These are phyloP conservation scores for Phalanger gymnotis DNA, from an alignment of 2,797 vertebrate genomes.

Conservation along the genomic window DNA sequence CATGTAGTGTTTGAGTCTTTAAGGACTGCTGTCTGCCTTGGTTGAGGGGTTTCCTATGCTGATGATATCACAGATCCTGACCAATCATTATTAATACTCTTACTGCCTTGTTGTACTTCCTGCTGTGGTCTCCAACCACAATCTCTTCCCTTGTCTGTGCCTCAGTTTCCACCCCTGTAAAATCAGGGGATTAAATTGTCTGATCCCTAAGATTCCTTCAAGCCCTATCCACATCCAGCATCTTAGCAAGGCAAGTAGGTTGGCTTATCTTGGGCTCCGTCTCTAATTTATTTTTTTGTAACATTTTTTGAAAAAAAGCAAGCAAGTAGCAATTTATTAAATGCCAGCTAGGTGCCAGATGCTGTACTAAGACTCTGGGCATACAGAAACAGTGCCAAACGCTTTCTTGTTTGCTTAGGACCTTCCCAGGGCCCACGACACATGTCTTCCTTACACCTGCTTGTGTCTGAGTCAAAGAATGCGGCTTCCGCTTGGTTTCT, in stretches of 20 bases:
- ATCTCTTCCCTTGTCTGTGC: background rate
- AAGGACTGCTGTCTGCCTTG: background rate
- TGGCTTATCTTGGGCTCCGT: background rate
- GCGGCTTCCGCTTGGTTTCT: background rate
- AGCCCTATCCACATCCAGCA: background rate
- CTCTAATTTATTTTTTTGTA: background rate
- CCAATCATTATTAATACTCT: background rate
- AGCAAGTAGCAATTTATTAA: background rate
- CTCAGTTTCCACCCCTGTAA: background rate
- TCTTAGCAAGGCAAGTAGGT: background rate
- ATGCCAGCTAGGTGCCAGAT: background rate
- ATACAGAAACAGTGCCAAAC: background rate
- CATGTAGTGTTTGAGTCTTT: background rate
- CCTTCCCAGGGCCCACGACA: background rate
- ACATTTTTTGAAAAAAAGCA: background rate
- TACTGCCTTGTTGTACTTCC: background rate
- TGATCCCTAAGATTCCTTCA: background rate
- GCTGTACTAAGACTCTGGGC: background rate
- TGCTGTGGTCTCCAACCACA: background rate
- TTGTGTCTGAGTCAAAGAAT: background rate
- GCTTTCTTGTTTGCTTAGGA: background rate
- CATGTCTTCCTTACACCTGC: background rate
- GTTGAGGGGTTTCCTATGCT: background rate
- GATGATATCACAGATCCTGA: background rate
- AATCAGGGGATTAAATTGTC: background rate